Conservation (phyloP, 2,113 vertebrate genomes). For the Gadus chalcogrammus region DNA sequence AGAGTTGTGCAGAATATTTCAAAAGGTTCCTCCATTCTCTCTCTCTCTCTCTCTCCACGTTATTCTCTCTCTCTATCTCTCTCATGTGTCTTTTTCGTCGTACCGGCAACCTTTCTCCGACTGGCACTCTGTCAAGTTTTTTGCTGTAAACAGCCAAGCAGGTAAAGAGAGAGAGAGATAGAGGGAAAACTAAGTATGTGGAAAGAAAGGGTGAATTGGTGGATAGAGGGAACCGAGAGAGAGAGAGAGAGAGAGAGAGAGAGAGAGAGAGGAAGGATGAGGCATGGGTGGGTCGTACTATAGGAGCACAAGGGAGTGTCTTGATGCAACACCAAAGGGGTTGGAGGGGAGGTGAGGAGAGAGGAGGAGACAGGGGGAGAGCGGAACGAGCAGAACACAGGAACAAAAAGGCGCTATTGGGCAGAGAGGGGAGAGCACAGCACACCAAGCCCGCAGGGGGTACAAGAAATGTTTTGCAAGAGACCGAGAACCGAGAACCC, state of each 20-base stretch:
- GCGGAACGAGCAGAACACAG: not conserved
- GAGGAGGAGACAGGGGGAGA: not conserved
- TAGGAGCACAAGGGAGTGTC: no score
- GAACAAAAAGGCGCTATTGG: not conserved
- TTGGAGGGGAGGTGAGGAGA: not conserved
- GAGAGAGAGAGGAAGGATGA: no score
- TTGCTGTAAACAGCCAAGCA: not conserved
- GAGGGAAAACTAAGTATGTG: not conserved
- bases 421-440: not conserved
- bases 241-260: no score
- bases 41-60: constrained; percentile 3
- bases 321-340: not conserved
- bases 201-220: no score
- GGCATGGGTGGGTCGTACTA: no score
- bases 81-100: no score
- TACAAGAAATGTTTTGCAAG: not conserved
- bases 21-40: not conserved
- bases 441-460: not conserved
- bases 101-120: not conserved
- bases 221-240: no score
- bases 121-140: not conserved
- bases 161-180: not conserved
- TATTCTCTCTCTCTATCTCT: not conserved
- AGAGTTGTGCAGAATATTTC: not conserved
- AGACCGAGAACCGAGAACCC: not conserved